Conservation (phyloP, 2,797 vertebrate genomes). For the Picus viridis region DNA sequence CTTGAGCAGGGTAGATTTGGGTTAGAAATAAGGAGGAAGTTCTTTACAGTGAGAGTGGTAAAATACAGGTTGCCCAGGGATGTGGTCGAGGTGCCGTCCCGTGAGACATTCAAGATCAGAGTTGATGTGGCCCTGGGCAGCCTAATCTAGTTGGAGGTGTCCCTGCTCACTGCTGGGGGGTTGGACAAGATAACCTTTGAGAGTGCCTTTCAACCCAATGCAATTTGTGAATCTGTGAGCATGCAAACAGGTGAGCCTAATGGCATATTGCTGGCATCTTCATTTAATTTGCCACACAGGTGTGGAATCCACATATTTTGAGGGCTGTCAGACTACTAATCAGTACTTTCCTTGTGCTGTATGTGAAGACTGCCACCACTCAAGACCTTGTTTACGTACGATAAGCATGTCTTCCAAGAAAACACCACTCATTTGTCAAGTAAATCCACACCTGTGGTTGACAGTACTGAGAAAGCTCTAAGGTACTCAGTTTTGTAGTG, state of each 20-base stretch:
- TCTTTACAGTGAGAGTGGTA: too few species aligned
- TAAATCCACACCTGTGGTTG: neutral
- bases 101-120: too few species aligned
- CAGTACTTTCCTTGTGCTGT: neutral
- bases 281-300: neutral
- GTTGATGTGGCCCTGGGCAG: too few species aligned
- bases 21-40: too few species aligned
- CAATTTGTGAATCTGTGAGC: too few species aligned
- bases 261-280: neutral
- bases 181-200: too few species aligned
- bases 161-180: too few species aligned
- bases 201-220: too few species aligned
- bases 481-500: neutral
- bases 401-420: neutral
- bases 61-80: too few species aligned
- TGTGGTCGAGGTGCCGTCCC: too few species aligned
- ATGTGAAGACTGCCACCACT: neutral
- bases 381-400: neutral
- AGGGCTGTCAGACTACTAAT: neutral
- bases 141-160: too few species aligned
- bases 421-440: neutral
- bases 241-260: neutral
- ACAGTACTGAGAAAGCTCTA: neutral
- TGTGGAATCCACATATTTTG: neutral
- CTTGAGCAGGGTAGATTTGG: too few species aligned